Conservation (phyloP, 2,888 invertebrate species). For the Odontocerum albicorne region DNA sequence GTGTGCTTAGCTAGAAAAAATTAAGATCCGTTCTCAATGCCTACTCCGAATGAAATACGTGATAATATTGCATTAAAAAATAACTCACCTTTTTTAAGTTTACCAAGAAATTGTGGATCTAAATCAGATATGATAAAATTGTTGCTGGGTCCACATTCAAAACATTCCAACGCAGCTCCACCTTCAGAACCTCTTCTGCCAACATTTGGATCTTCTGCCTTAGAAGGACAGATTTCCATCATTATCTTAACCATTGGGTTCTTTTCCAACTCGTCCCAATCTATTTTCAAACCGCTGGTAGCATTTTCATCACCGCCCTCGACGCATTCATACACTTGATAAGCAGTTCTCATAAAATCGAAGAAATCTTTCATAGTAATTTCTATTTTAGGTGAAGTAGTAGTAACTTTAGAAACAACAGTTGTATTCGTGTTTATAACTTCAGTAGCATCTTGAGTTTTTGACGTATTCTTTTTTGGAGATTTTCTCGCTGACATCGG, state of each 20-base stretch:
- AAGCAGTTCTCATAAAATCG: constrained; percentile 72
- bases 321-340: constrained; percentile 56
- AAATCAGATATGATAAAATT: constrained; percentile 12
- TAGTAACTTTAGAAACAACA: not conserved
- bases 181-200: constrained; percentile 32
- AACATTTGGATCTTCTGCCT: constrained; percentile 19
- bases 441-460: not conserved
- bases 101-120: constrained; percentile 4
- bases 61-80: not conserved
- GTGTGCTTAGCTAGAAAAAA: no score
- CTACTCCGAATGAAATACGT: no score
- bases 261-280: constrained; percentile 53
- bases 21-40: no score
- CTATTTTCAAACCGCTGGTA: constrained; percentile 46
- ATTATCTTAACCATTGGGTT: constrained; percentile 35
- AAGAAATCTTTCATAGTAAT: constrained; percentile 71
- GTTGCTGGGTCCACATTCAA: constrained; percentile 16
- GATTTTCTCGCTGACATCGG: constrained; percentile 6
- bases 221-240: constrained; percentile 10
- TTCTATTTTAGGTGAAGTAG: constrained; percentile 47
- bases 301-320: constrained; percentile 47
- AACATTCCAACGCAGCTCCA: constrained; percentile 19
- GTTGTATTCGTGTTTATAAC: not conserved
- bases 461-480: constrained; percentile 4
- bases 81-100: constrained; percentile 25